These are phyloP conservation scores for Anoplolepis gracilipes DNA, from an alignment of 1,140 invertebrate species.

Conservation along the genomic window DNA sequence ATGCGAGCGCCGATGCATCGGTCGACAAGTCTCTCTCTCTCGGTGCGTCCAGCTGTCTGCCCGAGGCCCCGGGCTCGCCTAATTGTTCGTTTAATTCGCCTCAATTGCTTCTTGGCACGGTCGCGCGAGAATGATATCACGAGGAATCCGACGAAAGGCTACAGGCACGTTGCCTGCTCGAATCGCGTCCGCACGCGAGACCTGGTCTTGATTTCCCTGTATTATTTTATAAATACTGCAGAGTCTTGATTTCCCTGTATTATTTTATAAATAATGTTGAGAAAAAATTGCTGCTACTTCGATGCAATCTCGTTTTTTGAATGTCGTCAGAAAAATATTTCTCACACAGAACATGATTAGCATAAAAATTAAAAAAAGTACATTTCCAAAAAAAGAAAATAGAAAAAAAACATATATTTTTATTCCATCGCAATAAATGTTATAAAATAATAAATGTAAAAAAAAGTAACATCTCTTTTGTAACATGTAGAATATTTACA, in stretches of 20 bases:
- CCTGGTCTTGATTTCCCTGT: slow-evolving; percentile 48
- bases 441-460: not conserved
- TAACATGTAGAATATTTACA: not conserved
- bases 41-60: slow-evolving; percentile 66
- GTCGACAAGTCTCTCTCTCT: slow-evolving; percentile 17
- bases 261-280: not conserved
- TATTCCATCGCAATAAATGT: not conserved
- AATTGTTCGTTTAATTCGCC: slow-evolving; percentile 73
- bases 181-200: slow-evolving; percentile 8
- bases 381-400: not conserved
- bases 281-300: not conserved
- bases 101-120: slow-evolving; percentile 69
- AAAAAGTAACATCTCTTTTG: not conserved
- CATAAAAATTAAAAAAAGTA: not conserved
- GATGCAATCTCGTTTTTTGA: not conserved
- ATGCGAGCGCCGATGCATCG: slow-evolving; percentile 28
- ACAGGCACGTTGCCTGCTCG: not conserved
- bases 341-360: not conserved
- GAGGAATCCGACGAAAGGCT: slow-evolving; percentile 51
- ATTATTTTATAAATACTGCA: not conserved
- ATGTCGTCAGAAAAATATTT: not conserved
- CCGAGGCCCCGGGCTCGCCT: slow-evolving; percentile 48
- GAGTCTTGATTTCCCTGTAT: not conserved
- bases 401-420: not conserved
- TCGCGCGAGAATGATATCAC: slow-evolving; percentile 62